phyloP scores from a whole-genome alignment of 2,797 vertebrate genomes.

The Pangasius mekongensis region DNA sequence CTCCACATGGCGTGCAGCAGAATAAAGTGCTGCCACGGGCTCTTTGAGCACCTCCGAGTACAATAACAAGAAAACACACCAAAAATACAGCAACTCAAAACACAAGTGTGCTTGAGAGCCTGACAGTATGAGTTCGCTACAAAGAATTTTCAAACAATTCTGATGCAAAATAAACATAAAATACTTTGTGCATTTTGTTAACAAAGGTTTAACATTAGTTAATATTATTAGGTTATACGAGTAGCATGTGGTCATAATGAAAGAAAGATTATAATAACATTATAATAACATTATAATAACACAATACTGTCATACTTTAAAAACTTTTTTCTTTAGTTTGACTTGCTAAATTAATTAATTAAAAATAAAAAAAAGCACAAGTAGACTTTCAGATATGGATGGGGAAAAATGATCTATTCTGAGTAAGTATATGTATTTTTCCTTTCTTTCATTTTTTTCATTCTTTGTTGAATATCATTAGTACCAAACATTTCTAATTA shows the following conservation, averaged over 20 bases:
- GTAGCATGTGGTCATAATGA: background rate
- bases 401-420: background rate
- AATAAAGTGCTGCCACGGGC: conserved; percentile 30
- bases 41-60: conserved; percentile 6
- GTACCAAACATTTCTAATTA: background rate
- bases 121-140: background rate
- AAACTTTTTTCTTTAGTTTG: background rate
- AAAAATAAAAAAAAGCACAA: background rate
- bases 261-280: background rate
- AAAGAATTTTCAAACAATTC: background rate
- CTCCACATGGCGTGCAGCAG: conserved; percentile 33
- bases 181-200: background rate
- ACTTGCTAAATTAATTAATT: background rate
- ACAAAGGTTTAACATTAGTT: background rate
- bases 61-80: conserved; percentile 20
- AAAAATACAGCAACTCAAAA: conserved; percentile 17
- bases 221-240: background rate
- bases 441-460: background rate
- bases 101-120: background rate
- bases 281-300: background rate
- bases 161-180: background rate
- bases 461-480: background rate
- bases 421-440: background rate
- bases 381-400: background rate
- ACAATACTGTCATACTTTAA: background rate